Evolutionary conservation across 2,113 vertebrate genomes (phyloP).

Genomic region (Balaeniceps rex): DNA sequence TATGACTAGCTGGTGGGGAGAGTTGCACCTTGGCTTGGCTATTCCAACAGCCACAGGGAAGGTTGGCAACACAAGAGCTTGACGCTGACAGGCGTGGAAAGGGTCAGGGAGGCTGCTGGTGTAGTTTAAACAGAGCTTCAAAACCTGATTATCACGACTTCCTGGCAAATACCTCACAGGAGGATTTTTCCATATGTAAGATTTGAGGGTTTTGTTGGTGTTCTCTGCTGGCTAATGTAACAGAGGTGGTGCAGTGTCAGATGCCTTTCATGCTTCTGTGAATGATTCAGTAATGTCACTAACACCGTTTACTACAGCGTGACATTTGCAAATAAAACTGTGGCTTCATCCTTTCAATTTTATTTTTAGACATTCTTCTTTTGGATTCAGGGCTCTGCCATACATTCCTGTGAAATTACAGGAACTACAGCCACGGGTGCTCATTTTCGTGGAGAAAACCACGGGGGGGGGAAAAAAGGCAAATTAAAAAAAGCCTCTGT

Average conservation of each 20-base stretch:
- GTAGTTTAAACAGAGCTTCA: not conserved
- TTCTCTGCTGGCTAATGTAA: not conserved
- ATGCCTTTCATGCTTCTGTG: not conserved
- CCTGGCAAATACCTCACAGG: not conserved
- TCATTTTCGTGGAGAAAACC: not conserved
- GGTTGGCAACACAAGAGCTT: not conserved
- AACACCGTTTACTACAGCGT: not conserved
- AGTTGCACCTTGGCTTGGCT: rapidly evolving
- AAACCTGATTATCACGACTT: not conserved
- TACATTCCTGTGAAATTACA: slow-evolving; percentile 35
- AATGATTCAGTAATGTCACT: not conserved
- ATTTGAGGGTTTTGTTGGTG: not conserved
- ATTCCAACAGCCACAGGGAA: not conserved
- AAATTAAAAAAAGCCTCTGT: not conserved
- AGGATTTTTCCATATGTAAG: not conserved
- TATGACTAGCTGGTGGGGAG: not conserved
- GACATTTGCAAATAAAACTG: not conserved
- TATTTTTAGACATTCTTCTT: slow-evolving; percentile 17
- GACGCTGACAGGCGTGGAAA: not conserved
- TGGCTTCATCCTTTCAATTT: not conserved
- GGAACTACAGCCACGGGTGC: not conserved
- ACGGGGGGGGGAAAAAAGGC: too few relatives aligned
- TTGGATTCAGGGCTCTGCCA: not conserved
- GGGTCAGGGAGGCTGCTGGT: not conserved
- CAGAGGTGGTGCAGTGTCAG: not conserved